Evolutionary conservation across 2,888 invertebrate species (phyloP), one percentile per base, ranked within the genome.

Genomic region (Drosophila nigricruria): DNA sequence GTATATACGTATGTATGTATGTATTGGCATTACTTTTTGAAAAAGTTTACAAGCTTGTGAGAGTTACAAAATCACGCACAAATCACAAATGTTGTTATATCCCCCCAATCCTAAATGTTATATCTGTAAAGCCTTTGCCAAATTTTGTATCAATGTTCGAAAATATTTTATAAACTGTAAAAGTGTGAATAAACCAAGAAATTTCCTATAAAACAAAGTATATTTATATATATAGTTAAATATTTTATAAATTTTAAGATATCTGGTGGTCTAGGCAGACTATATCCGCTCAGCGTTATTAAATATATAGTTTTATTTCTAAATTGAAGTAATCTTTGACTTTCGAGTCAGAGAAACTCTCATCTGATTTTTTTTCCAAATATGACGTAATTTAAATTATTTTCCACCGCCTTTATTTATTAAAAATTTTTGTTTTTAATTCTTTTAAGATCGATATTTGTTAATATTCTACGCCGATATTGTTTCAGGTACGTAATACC

Each of bases 101-200:
- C 38, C 42, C 27, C 47, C 52, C 32, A 47, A 59, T 30, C 50
- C 32, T 16, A 30, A 49, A 23, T 49, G 47, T 52, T 75, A 43
- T 67, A 52, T 45, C 59, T 40, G 27, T 23, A 62, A 62, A 67
- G 61, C 68, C 54, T 73, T 77, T 77, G 75, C 73, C 77, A 76
- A 76, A 76, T 53, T 76, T 57, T 63, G 30, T 34, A 76, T 63
- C 38, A 42, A 67, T 71, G 66, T 75, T 71, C 14, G 34, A 62
- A 49, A 60, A 63, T 25, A 70, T 68, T 27, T 47, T 36, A 25
- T 52, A 27, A 40, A 36, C 47, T 59, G 63, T 52, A 42, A 61
- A 69, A 69, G 36, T 76, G 53, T 70, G 43, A 57, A 73, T 45
- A 63, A 56, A 42, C 45, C 53, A 61, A n/a, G 27, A 62, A 74